Conservation (phyloP, 2,113 vertebrate genomes). For the Proterorhinus semilunaris region DNA sequence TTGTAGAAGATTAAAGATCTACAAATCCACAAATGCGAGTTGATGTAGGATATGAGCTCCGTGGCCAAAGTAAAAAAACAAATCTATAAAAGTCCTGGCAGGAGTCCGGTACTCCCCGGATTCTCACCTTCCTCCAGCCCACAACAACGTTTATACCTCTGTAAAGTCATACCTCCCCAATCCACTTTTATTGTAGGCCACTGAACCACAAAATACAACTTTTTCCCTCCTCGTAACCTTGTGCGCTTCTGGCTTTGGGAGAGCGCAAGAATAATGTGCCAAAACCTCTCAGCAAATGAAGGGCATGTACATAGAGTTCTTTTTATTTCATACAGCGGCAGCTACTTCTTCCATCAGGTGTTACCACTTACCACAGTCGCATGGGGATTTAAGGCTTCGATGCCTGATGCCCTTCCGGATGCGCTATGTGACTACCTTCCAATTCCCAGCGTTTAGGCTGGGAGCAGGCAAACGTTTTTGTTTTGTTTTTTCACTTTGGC, state of each 20-base stretch:
- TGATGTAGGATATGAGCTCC: background rate
- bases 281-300: background rate
- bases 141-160: background rate
- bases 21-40: background rate
- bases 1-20: background rate
- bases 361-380: too few relatives aligned
- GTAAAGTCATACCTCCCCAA: constrained; percentile 1
- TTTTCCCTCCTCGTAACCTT: constrained; percentile 3
- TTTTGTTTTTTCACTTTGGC: too few relatives aligned
- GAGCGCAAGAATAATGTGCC: background rate
- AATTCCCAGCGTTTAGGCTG: too few relatives aligned
- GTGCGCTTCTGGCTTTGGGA: background rate
- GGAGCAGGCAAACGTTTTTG: too few relatives aligned
- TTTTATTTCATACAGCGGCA: too few relatives aligned
- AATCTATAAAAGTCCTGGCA: constrained; percentile 2
- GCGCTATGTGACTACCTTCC: too few relatives aligned
- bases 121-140: background rate
- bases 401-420: too few relatives aligned
- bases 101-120: background rate
- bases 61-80: background rate
- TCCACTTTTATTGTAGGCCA: background rate
- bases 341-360: too few relatives aligned
- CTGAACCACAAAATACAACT: constrained; percentile 3
- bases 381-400: too few relatives aligned
- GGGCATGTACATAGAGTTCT: too few relatives aligned